Evolutionary conservation across 2,113 vertebrate genomes (phyloP), one percentile per base, ranked within the genome.

Genomic region (Patagioenas fasciata): DNA sequence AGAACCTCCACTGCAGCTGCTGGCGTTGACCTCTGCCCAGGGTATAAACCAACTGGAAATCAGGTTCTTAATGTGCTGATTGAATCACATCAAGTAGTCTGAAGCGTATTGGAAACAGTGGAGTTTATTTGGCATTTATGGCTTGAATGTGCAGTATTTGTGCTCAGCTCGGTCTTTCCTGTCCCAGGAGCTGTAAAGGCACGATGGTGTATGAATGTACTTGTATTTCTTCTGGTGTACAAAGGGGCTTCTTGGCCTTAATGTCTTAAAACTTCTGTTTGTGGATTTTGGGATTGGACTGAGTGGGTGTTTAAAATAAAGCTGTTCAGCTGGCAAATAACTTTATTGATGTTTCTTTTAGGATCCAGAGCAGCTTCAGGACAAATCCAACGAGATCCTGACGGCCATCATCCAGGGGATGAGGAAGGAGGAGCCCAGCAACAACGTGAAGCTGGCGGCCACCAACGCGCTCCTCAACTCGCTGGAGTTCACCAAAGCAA

Each of bases 361-460:
- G 99, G 99, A 99, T 88, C 99, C 99, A 6, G 99, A 99, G 97
- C 99, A 99, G 91, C 99, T 99, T 84, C 99, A 99, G 97, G 99
- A 99, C 56, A 99, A 99, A 93, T 99, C 98, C 93, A 99, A 99
- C 97, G 99, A 99, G 97, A 99, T 99, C 97, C 98, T 99, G 97
- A 99, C 99, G 2, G 99, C 99, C 95, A 99, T 99, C 96, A 99
- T 99, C 97, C 99, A 99, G 98, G 99, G 99, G 84, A 99, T 99
- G 99, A 98, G 99, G 93, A 99, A 99, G 96, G 99, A 99, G 95
- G 99, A 99, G 96, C 99, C 99, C 62, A 99, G 99, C 97, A 99
- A 99, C 98, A 99, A 99, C 80, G 99, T 99, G 79, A 99, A 99
- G 94, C 98, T 99, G 16, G 99, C 99, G 2, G 99, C 99, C 16